A percentile compares a stretch with the other conserved stretches of the same genome.
Conservation (phyloP, 1,140 invertebrate genomes). For the Drosophila equinoxialis region DNA sequence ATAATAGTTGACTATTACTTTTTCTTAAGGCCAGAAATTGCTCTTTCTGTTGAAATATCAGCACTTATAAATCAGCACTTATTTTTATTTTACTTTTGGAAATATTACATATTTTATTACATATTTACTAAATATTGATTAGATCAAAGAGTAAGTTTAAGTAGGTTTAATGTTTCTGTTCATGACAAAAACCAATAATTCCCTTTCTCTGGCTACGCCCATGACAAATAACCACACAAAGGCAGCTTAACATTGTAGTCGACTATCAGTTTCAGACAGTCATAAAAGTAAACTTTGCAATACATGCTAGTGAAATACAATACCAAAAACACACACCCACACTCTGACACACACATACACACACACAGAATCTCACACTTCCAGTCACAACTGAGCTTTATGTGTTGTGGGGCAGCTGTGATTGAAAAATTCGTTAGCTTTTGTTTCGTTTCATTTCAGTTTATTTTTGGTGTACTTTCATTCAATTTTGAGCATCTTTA, state of each 20-base stretch:
- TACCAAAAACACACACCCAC: constrained; percentile 45
- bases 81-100: too few relatives aligned
- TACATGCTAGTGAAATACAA: constrained; percentile 28
- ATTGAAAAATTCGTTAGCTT: constrained; percentile 59
- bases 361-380: constrained; percentile 18
- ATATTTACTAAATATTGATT: too few relatives aligned
- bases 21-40: too few relatives aligned
- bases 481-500: constrained; percentile 71
- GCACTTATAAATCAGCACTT: too few relatives aligned
- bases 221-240: constrained; percentile 22
- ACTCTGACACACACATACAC: constrained; percentile 16
- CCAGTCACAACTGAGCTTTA: constrained; percentile 39
- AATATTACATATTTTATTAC: too few relatives aligned
- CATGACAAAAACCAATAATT: constrained; percentile 1
- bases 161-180: too few relatives aligned
- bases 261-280: constrained; percentile 76
- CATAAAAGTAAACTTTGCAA: constrained; percentile 62
- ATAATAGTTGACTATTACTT: too few relatives aligned
- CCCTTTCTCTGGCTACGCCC: neutral
- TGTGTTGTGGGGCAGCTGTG: constrained; percentile 41
- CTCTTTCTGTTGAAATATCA: too few relatives aligned
- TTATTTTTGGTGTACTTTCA: constrained; percentile 45
- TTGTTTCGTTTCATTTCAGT: constrained; percentile 54
- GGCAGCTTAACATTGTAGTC: constrained; percentile 51
- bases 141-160: too few relatives aligned